Base-by-base conservation (phyloP, 2,888 invertebrate species). In the Drosophila mayaguana region DNA sequence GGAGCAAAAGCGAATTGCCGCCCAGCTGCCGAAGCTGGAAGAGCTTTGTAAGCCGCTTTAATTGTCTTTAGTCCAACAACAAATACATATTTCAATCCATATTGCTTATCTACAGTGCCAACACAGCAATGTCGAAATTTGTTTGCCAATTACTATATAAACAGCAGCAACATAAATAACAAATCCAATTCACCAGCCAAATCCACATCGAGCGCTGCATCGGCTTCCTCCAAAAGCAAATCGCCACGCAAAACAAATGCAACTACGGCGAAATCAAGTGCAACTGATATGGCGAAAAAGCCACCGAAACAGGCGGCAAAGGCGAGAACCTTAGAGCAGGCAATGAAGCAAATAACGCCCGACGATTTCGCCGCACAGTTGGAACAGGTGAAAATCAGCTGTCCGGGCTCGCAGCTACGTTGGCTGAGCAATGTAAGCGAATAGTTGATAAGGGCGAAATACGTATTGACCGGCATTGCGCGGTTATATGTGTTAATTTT, bases 391-490 rank as follows among this genome's bases (percentile, higher is more conserved):
- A 95, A 95, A 91, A 86, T 94, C 3, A 94, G 95, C 67, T 96
- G 95, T 91, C 95, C 96, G 0, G 95, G 95, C 43, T 95, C 95
- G n/a, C 96, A 96, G 9, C 91, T 95, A 42, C 93, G 95, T 28
- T 95, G 96, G 96, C 89, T 97, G 32, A 96, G 96, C 89, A 96
- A 96, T 89, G 94, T 96, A 55, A 94, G 95, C 9, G 14, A 50
- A 50, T n/a, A n/a, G n/a, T 7, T n/a, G 28, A 48, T 48, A 28
- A 25, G 11, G 28, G 16, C 8, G 4, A 16, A 8, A 46, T 48
- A 12, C 12, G 1, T 25, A n/a, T 25, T 25, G 25, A 11, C 16
- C 46, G n/a, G n/a, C 28, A 6, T 32, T 32, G 12, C 28, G 28
- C 48, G 28, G n/a, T n/a, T 28, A 6, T 28, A 28, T n/a, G 28